Conservation (phyloP, 2,888 invertebrate species). For the Microplitis manilae region DNA sequence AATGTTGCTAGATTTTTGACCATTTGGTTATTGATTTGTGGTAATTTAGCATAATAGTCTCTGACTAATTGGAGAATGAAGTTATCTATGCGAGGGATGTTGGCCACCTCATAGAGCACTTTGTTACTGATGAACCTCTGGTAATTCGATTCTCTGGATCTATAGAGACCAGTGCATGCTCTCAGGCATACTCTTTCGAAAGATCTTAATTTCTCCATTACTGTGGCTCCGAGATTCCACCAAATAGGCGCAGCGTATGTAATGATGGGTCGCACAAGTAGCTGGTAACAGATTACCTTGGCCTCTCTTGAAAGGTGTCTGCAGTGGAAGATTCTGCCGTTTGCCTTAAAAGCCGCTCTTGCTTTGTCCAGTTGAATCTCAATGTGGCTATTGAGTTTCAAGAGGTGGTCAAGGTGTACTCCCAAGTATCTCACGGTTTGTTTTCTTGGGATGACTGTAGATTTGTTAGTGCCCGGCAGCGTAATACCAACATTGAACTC, state of each 20-base stretch:
- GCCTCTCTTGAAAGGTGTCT: not conserved
- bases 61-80: not conserved
- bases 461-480: not conserved
- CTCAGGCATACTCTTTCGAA: conserved; percentile 32
- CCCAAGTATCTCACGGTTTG: conserved; percentile 35
- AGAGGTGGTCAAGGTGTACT: conserved; percentile 31
- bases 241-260: conserved; percentile 6
- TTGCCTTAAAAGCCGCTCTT: conserved; percentile 5
- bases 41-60: not conserved
- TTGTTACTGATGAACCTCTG: not conserved
- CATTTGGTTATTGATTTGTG: not conserved
- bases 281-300: not conserved
- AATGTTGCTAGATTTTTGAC: not conserved
- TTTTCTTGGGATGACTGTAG: not conserved
- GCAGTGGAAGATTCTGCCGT: conserved; percentile 1
- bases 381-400: not conserved
- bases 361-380: conserved; percentile 35
- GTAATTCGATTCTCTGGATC: not conserved
- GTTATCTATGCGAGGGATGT: not conserved
- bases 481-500: too few species aligned
- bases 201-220: conserved; percentile 35
- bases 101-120: not conserved
- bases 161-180: not conserved
- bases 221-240: conserved; percentile 35
- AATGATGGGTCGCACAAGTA: conserved; percentile 28